Evolutionary conservation across 2,113 vertebrate species (phyloP).

Genomic region (Carassius auratus): DNA sequence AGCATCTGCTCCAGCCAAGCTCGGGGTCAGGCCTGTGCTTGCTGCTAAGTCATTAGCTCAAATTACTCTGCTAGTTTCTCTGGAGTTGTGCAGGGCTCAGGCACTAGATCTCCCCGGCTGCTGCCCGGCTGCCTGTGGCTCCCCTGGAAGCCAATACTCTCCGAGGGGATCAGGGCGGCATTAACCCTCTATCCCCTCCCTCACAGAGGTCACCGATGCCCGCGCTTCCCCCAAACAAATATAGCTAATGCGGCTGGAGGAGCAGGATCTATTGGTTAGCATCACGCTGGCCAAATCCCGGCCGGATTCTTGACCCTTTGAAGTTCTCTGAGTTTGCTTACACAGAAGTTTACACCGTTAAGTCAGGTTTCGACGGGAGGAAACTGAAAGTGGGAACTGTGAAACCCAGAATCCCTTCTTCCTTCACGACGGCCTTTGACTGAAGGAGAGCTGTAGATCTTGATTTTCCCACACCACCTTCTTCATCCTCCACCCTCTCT

Average conservation of each 20-base stretch:
- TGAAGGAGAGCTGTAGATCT: background rate
- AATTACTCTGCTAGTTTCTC: conserved; percentile 79
- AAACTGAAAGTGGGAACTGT: conserved; percentile 58
- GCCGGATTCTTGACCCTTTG: conserved; percentile 75
- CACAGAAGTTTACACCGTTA: conserved; percentile 72
- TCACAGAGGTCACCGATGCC: conserved; percentile 73
- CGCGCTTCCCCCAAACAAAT: conserved; percentile 71
- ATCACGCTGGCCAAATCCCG: conserved; percentile 67
- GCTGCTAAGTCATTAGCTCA: conserved; percentile 84
- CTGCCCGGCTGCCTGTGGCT: conserved; percentile 72
- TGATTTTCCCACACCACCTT: background rate
- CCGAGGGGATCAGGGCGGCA: conserved; percentile 77
- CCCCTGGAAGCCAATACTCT: conserved; percentile 80
- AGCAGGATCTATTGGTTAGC: conserved; percentile 72
- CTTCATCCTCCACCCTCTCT: conserved; percentile 5
- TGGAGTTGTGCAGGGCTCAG: conserved; percentile 67
- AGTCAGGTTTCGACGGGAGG: conserved; percentile 70
- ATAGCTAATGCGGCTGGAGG: conserved; percentile 61
- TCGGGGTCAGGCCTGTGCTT: conserved; percentile 77
- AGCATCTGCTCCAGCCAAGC: conserved; percentile 74
- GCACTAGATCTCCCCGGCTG: conserved; percentile 64
- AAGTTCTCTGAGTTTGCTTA: conserved; percentile 74
- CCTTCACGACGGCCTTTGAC: background rate
- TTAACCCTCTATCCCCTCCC: conserved; percentile 72
- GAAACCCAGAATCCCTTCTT: background rate